Conservation (phyloP, 2,888 invertebrate species). For the Rhamphomyia laevipes region DNA sequence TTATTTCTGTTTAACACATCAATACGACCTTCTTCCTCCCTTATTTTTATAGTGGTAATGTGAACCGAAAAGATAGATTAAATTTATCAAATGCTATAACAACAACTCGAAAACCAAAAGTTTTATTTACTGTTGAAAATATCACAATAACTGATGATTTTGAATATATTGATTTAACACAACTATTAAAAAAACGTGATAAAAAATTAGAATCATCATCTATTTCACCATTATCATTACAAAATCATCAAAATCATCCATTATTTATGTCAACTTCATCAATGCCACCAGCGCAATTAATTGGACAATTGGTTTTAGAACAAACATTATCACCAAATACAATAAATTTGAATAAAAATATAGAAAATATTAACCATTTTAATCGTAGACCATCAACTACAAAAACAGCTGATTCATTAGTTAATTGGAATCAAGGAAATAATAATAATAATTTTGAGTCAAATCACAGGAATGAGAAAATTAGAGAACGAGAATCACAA, state of each 20-base stretch:
- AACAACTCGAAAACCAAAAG: constrained; percentile 9
- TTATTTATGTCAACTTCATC: neutral
- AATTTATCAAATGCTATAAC: constrained; percentile 2
- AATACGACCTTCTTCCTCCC: neutral
- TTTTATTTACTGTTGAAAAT: constrained; percentile 13
- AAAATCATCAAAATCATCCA: neutral
- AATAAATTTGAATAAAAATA: too few species aligned
- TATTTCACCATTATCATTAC: neutral
- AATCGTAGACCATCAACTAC: constrained; percentile 1
- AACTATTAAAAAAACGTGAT: constrained; percentile 5
- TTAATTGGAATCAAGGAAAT: neutral
- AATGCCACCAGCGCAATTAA: neutral
- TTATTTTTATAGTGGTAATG: neutral
- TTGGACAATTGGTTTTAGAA: neutral
- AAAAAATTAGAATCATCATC: neutral
- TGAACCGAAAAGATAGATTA: too few species aligned
- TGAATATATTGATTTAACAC: constrained; percentile 19
- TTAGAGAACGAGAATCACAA: neutral
- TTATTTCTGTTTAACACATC: neutral
- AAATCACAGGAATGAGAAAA: neutral
- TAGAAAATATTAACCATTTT: neutral
- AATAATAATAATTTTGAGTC: neutral
- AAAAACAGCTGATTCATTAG: neutral
- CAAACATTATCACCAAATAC: too few species aligned
- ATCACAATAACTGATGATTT: constrained; percentile 10